Conservation (phyloP, 1,140 invertebrate species). For the Whitmania pigra region DNA sequence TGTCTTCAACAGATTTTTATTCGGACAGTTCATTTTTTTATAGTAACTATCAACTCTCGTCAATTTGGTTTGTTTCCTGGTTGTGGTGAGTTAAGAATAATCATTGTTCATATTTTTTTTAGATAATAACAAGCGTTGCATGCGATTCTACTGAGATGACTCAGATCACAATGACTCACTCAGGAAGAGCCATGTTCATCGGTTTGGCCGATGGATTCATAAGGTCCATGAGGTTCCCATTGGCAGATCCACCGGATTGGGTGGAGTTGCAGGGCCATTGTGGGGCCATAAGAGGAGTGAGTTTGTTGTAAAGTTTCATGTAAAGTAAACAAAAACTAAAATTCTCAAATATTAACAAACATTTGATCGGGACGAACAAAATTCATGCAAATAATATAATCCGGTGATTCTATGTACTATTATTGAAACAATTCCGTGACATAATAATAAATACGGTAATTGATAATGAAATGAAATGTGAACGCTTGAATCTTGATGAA, state of each 20-base stretch:
- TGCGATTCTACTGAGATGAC: constrained; percentile 43
- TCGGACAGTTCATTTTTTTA: background rate
- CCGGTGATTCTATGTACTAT: no score
- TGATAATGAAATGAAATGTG: no score
- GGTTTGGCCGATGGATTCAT: constrained; percentile 59
- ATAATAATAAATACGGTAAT: no score
- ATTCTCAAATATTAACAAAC: no score
- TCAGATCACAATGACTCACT: constrained; percentile 54
- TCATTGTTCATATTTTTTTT: background rate
- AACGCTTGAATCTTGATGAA: background rate
- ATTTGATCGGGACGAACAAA: no score
- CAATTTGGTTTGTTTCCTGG: background rate
- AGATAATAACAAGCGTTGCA: constrained; percentile 43
- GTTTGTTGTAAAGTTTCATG: background rate
- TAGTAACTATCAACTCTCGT: background rate
- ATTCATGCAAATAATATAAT: no score
- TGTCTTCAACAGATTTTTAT: no score
- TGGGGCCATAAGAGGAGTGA: constrained; percentile 49
- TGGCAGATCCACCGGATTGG: constrained; percentile 58
- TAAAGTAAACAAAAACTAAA: background rate
- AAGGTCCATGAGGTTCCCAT: constrained; percentile 61
- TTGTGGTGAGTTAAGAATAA: background rate
- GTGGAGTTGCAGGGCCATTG: constrained; percentile 59
- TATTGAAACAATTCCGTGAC: no score
- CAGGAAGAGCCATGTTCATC: constrained; percentile 62